phyloP scores from a whole-genome alignment of 1,140 invertebrate species.

The Andricus grossulariae region DNA sequence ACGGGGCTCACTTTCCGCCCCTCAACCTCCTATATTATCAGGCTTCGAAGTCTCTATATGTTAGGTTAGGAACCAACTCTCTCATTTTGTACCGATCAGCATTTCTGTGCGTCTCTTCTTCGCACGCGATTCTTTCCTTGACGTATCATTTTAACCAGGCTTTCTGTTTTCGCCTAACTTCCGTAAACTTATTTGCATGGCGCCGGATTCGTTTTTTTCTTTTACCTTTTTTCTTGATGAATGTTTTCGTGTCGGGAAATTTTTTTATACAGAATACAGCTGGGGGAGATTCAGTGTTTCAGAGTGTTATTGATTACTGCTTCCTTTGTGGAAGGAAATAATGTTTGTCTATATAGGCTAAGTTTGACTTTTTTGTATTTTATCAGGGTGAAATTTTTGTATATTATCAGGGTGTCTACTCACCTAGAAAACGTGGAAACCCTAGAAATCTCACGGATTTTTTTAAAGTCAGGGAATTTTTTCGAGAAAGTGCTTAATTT shows the following conservation, averaged over 20 bases:
- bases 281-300: too few species aligned
- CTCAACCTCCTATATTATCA: conserved; percentile 2
- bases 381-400: too few species aligned
- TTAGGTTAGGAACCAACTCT: not conserved
- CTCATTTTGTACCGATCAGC: not conserved
- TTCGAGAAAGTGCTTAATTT: too few species aligned
- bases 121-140: conserved; percentile 8
- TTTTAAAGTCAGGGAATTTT: too few species aligned
- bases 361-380: too few species aligned
- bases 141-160: not conserved
- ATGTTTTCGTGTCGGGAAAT: not conserved
- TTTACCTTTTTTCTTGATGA: not conserved
- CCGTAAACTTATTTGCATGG: conserved; percentile 6
- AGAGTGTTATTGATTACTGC: too few species aligned
- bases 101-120: not conserved
- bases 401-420: too few species aligned
- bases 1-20: not conserved
- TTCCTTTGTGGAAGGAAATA: too few species aligned
- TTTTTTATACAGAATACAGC: not conserved
- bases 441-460: too few species aligned
- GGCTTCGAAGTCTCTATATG: not conserved
- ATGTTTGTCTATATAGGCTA: too few species aligned
- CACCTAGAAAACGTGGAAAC: too few species aligned
- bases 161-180: not conserved
- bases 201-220: not conserved